These are phyloP conservation scores for Melanotaenia maccullochi DNA, from an alignment of 2,797 vertebrate genomes.

Conservation along the genomic window DNA sequence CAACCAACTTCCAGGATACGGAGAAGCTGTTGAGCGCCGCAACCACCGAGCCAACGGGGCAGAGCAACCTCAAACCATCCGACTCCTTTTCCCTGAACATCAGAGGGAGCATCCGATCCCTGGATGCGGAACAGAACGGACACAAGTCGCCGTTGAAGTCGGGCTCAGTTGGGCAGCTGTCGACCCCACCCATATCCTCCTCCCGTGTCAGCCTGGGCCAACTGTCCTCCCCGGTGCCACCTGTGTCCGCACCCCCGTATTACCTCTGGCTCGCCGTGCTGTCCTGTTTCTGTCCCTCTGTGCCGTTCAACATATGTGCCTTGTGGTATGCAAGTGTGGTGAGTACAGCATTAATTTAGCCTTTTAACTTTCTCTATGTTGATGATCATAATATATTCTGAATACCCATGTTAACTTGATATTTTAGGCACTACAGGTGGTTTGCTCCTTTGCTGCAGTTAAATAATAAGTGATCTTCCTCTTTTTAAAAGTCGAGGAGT, in stretches of 20 bases:
- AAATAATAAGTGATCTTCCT: conserved; percentile 24
- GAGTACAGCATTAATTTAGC: conserved; percentile 58
- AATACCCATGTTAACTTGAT: neutral
- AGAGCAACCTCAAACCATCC: conserved; percentile 81
- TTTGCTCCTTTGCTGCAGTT: conserved; percentile 23
- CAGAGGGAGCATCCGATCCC: conserved; percentile 78
- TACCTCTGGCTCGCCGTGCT: conserved; percentile 91
- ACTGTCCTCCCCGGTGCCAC: conserved; percentile 78
- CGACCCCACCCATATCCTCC: conserved; percentile 75
- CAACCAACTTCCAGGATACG: conserved; percentile 87
- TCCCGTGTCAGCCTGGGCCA: conserved; percentile 84
- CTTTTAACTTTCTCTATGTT: neutral
- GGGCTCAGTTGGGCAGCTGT: conserved; percentile 78
- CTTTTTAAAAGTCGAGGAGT: conserved; percentile 84
- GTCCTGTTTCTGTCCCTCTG: conserved; percentile 92
- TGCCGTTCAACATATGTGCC: conserved; percentile 90
- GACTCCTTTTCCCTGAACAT: conserved; percentile 83
- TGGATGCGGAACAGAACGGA: conserved; percentile 85
- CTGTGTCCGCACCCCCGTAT: conserved; percentile 70
- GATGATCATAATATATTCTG: neutral
- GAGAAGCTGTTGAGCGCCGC: conserved; percentile 87
- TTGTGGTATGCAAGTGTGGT: conserved; percentile 95
- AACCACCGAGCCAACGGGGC: conserved; percentile 75
- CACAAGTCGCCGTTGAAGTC: conserved; percentile 81
- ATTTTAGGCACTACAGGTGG: conserved; percentile 20